A percentile compares a stretch with the other conserved stretches of the same genome.
Conservation (phyloP, 2,113 vertebrate species). For the Ictalurus punctatus region DNA sequence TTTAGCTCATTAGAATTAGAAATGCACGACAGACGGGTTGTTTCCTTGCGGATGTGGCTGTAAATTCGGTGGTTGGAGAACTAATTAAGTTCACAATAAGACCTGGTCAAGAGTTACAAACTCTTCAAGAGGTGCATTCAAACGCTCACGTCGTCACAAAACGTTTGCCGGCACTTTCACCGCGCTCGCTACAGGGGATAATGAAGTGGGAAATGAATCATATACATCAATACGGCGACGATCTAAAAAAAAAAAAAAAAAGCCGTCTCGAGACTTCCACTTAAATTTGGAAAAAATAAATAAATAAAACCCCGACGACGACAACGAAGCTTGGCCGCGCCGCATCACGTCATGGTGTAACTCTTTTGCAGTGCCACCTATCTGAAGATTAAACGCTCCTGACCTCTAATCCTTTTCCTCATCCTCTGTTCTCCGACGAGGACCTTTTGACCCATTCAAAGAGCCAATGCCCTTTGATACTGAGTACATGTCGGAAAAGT, state of each 20-base stretch:
- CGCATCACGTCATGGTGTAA: conserved; percentile 35
- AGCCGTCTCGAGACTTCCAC: neutral
- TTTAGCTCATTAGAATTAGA: conserved; percentile 8
- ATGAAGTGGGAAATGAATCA: conserved; percentile 28
- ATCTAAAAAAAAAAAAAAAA: conserved; percentile 11
- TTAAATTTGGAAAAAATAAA: neutral
- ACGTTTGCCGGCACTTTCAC: neutral
- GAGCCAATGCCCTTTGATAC: conserved; percentile 70
- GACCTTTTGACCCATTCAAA: conserved; percentile 68
- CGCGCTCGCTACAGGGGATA: neutral
- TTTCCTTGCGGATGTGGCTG: conserved; percentile 4
- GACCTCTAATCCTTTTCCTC: conserved; percentile 64
- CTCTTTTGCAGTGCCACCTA: conserved; percentile 31
- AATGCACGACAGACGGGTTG: neutral
- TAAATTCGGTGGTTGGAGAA: conserved; percentile 13
- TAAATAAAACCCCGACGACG: neutral
- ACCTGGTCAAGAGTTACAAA: conserved; percentile 28
- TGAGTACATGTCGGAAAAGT: conserved; percentile 63
- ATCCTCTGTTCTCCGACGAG: conserved; percentile 53
- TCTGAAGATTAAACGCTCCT: conserved; percentile 59
- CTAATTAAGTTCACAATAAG: conserved; percentile 35
- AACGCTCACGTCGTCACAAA: neutral
- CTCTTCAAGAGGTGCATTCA: conserved; percentile 16
- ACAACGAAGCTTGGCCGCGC: neutral
- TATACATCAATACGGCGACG: neutral